These are phyloP conservation scores for Ferdinandea cuprea DNA, from an alignment of 2,888 invertebrate species.

Conservation along the genomic window DNA sequence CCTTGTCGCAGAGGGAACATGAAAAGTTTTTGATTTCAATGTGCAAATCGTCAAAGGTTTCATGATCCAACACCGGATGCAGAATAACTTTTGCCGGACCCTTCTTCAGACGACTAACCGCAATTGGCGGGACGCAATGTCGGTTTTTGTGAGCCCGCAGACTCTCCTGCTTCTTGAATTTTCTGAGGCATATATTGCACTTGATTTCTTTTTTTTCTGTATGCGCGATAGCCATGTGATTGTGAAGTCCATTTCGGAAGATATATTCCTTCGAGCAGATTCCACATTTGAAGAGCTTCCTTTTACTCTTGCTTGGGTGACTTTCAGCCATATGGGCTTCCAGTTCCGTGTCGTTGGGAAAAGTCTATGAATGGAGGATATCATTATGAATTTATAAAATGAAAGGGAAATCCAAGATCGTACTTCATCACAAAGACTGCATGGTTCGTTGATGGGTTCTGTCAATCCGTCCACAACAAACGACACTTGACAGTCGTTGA, in stretches of 20 bases:
- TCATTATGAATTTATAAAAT: too few species aligned
- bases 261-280: neutral
- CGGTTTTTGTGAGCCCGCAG: neutral
- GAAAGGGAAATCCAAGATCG: too few species aligned
- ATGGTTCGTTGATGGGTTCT: neutral
- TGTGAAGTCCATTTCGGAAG: neutral
- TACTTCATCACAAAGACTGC: neutral
- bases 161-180: neutral
- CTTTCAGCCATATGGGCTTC: neutral
- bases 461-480: neutral
- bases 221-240: neutral
- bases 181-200: neutral
- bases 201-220: neutral
- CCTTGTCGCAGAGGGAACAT: neutral
- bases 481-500: neutral
- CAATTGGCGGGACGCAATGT: neutral
- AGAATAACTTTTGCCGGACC: neutral
- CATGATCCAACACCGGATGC: neutral
- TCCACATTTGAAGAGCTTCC: slow-evolving; percentile 1
- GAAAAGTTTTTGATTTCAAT: neutral
- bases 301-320: neutral
- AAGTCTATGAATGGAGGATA: neutral
- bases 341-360: neutral
- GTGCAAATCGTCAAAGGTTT: neutral
- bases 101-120: neutral